Conservation (phyloP, 2,888 invertebrate genomes). For the Ormyrus pomaceus region DNA sequence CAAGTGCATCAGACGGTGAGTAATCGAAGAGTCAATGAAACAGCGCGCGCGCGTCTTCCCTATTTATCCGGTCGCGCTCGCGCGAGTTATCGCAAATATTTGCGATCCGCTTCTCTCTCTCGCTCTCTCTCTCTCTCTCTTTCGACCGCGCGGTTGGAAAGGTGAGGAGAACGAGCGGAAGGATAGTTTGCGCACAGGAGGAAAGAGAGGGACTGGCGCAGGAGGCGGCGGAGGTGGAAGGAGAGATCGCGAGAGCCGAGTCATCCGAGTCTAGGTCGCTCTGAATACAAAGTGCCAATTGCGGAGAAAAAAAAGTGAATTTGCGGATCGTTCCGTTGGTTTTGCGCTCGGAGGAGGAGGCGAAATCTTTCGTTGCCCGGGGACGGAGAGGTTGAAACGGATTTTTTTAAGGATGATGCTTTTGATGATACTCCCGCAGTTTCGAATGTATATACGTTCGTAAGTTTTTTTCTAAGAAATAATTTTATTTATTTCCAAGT, state of each 20-base stretch:
- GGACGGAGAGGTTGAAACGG: too few species aligned
- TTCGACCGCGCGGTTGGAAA: slow-evolving; percentile 61
- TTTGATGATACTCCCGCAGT: too few species aligned
- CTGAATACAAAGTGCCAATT: slow-evolving; percentile 70
- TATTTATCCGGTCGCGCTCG: slow-evolving; percentile 64
- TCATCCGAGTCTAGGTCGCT: slow-evolving; percentile 53
- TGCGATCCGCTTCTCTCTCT: slow-evolving; percentile 54
- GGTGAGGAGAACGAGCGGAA: slow-evolving; percentile 63
- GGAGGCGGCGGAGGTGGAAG: slow-evolving; percentile 57
- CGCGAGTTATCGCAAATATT: slow-evolving; percentile 70
- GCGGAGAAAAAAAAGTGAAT: not conserved
- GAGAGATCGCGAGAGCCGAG: slow-evolving; percentile 47
- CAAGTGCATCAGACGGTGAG: slow-evolving; percentile 52
- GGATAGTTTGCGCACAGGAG: slow-evolving; percentile 64
- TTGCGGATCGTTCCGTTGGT: not conserved
- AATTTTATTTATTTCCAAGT: too few species aligned
- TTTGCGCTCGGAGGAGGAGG: too few species aligned
- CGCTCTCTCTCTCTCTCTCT: too few species aligned
- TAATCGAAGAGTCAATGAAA: slow-evolving; percentile 53
- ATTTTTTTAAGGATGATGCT: too few species aligned
- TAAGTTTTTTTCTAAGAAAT: too few species aligned
- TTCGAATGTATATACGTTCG: too few species aligned
- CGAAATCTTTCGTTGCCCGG: too few species aligned
- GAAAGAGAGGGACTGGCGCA: slow-evolving; percentile 62
- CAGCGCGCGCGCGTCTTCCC: slow-evolving; percentile 58